Evolutionary conservation across 1,140 invertebrate genomes (phyloP), one percentile per base, ranked within the genome.

Genomic region (Megathymus violae): DNA sequence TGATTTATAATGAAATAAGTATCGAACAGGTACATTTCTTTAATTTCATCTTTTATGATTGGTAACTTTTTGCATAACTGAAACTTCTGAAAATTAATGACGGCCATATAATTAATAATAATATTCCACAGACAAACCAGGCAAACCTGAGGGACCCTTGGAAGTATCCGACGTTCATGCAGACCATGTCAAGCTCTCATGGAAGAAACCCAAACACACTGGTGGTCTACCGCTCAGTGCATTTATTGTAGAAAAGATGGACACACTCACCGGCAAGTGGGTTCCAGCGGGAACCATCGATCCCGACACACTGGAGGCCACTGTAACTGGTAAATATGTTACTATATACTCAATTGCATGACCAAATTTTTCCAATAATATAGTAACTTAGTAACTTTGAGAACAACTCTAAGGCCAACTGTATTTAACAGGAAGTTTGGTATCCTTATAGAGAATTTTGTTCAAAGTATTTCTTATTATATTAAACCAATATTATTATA

Each of bases 171-270:
- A 99, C 82, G 94, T 99, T 0, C 97, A 98, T 80, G 99, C 98
- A 62, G 98, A 99, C 80, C 97, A 97, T 17, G 98, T 97, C 80
- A 99, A 98, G 80, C 91, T 99, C 3, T 95, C 96, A 70, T 99
- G 99, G 99, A 96, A 97, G 11, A 97, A 97, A 78, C 97, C 98
- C 5, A 97, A 96, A 85, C 98, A 99, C 84, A 97, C 99, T 75
- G 98, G 98, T 60, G 98, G 98, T 43, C 91, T 98, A 25, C 98
- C 98, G 3, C 93, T 99, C 44, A 96, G 95, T 17, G 95, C 95
- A 7, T 99, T 98, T 82, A 91, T 98, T 10, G 92, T 99, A 58
- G 98, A 99, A 89, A 98, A 98, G 92, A 97, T 98, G 95, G 97
- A 98, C 80, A 93, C 94, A 0, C 92, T 95, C 15, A 96, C 96